Base-by-base conservation (phyloP, 2,888 invertebrate species). In the Hydroisotoma schaefferi region DNA sequence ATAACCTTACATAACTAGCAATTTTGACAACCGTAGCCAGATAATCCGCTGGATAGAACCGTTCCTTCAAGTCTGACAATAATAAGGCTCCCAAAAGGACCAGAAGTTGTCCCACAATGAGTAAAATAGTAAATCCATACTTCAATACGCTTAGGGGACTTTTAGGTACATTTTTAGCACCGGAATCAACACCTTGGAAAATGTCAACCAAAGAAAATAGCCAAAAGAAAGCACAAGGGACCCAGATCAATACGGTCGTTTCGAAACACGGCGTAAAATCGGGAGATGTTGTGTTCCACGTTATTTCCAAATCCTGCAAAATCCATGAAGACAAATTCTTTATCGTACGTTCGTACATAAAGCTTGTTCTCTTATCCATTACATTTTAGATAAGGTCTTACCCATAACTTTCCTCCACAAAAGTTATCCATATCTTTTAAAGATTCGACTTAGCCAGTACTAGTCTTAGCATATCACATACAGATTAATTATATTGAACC, bases 231-330 rank as follows among this genome's bases (percentile, higher is more conserved):
- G 83, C 81, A 77, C 92, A 91, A 0, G 97, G 95, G 33, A 84
- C 78, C 94, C 95, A 98, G 52, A 92, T 81, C 27, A 97, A 78
- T 1, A 89, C 86, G 0, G 95, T 94, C 76, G 88, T 87, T 78
- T 94, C 88, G 78, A 97, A 94, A 78, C 97, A 98, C 75, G 83
- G 83, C 65, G 95, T 90, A 70, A 97, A 82, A 75, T 90, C 87
- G 37, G 94, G 97, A 77, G 86, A 53, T 8, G 49, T 80, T 20
- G 94, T 87, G 74, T 87, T 76, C 93, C 93, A 93, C 58, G 90
- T 85, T 73, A 85, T 75, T 70, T 84, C 82, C 67, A 78, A 75
- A 79, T 93, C 85, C 95, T 95, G 80, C 68, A 83, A 82, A 44
- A 23, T 23, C 15, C 18, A 33, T 10, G 15, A 33, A 15, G 8